Conservation (phyloP, 2,888 invertebrate genomes). For the Cephalotes varians region DNA sequence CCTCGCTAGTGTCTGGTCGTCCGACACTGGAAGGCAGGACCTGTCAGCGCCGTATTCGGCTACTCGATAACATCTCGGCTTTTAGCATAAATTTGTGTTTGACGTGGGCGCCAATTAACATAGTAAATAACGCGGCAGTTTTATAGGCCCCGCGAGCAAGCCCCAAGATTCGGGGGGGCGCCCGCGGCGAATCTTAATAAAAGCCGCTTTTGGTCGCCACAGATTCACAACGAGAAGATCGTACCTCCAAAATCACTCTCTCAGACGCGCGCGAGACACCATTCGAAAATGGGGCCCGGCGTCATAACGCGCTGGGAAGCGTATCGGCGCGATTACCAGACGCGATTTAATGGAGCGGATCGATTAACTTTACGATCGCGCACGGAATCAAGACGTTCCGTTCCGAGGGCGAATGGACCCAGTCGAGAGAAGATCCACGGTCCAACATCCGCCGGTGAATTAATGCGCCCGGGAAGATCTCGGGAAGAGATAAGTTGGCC, state of each 20-base stretch:
- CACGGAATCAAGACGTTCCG: conserved; percentile 69
- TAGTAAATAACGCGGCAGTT: conserved; percentile 80
- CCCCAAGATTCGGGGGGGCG: conserved; percentile 22
- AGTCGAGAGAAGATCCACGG: conserved; percentile 39
- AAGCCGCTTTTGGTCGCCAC: conserved; percentile 38
- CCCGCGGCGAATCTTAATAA: conserved; percentile 52
- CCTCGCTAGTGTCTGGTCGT: conserved; percentile 36
- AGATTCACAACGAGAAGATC: conserved; percentile 14
- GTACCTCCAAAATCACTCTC: background rate
- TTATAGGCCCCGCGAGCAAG: conserved; percentile 56
- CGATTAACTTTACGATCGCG: conserved; percentile 71
- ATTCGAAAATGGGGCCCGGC: conserved; percentile 58
- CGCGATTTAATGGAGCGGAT: conserved; percentile 68
- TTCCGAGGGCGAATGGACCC: conserved; percentile 32
- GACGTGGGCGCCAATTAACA: conserved; percentile 83
- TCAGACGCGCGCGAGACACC: conserved; percentile 5
- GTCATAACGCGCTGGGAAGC: conserved; percentile 24
- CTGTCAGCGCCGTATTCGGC: conserved; percentile 75
- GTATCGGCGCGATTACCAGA: conserved; percentile 61
- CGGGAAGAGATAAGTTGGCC: conserved; percentile 31
- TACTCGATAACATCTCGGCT: conserved; percentile 80
- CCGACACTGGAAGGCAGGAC: conserved; percentile 69
- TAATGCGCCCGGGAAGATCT: conserved; percentile 64
- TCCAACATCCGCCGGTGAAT: conserved; percentile 56
- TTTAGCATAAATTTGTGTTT: conserved; percentile 84